These are phyloP conservation scores for Hexactinellida sp. DNA, from an alignment of 37 sponge, comb jelly and placozoan genomes.

Conservation along the genomic window DNA sequence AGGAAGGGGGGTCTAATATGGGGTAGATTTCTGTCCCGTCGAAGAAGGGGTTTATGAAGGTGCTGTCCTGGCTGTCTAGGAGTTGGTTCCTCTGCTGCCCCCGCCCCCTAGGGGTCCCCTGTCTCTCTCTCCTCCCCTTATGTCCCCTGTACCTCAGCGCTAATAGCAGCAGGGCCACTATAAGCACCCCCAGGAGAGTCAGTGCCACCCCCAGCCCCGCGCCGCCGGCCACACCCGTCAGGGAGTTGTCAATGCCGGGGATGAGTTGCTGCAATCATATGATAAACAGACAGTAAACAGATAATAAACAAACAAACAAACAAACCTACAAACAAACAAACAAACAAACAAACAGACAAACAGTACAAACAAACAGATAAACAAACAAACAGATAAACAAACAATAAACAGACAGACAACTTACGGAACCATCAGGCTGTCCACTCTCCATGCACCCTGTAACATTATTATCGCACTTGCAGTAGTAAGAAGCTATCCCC, in stretches of 20 bases:
- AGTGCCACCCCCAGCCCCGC: background rate
- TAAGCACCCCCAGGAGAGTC: background rate
- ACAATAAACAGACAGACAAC: background rate
- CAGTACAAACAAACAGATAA: no score
- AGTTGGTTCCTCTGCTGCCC: background rate
- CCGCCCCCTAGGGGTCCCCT: background rate
- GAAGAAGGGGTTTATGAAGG: background rate
- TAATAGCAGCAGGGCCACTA: background rate
- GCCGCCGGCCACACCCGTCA: background rate
- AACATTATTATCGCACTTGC: conserved; percentile 3
- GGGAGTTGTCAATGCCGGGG: background rate
- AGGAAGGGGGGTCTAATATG: background rate
- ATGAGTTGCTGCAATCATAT: background rate
- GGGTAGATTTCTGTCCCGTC: background rate
- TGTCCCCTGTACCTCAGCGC: background rate
- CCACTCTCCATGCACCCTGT: background rate
- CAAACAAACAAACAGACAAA: no score
- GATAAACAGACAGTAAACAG: background rate
- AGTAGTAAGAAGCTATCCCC: background rate
- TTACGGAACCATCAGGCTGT: background rate
- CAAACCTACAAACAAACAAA: no score
- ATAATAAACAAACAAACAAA: no score
- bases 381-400: no score
- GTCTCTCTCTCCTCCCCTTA: background rate
- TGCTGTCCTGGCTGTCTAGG: background rate